Evolutionary conservation across 64 coral and sea anemone species (phyloP), one percentile per base, ranked within the genome.

Genomic region (Acropora yongei): DNA sequence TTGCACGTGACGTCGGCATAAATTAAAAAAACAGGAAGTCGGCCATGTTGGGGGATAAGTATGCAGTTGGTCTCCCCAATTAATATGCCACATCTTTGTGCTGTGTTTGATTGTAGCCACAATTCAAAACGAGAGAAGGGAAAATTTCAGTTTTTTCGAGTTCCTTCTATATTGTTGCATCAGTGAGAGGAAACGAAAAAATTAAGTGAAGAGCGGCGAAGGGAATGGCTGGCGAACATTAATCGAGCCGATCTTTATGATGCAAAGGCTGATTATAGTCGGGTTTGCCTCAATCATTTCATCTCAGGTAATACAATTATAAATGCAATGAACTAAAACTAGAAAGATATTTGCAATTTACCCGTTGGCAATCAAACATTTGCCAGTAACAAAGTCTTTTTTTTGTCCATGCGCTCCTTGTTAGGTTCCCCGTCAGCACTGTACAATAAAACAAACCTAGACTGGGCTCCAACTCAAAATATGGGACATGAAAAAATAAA

Each of bases 251-350:
- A 91, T 66, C 57, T 91, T 44, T 63, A 75, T 75, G 91, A 93
- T 41, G 60, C 86, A 76, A 87, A 87, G 76, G 74, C 72, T 45
- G 74, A 93, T 61, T 48, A 78, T 19, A 87, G 82, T 50, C 78
- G 91, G 58, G 91, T 93, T 78, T 93, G 83, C 42, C 71, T 83
- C 50, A 30, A 93, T 55, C 90, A 92, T 86, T 92, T 92, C 76
- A 85, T 92, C n/a, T 78, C 41, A 68, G 82, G 83, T 87, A 86
- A 92, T 63, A 63, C 51, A 55, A 55, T 55, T 55, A 5, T 55
- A 55, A 55, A 55, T 66, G 16, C 14, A 44, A 49, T 83, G 68
- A 83, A 83, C 41, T 53, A 19, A 53, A n/a, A 72, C 67, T 61
- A 67, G 44, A 76, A 18, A 86, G 42, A 76, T 57, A 76, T 75